phyloP scores from a whole-genome alignment of 2,888 invertebrate species.

The Osmoderma eremita region DNA sequence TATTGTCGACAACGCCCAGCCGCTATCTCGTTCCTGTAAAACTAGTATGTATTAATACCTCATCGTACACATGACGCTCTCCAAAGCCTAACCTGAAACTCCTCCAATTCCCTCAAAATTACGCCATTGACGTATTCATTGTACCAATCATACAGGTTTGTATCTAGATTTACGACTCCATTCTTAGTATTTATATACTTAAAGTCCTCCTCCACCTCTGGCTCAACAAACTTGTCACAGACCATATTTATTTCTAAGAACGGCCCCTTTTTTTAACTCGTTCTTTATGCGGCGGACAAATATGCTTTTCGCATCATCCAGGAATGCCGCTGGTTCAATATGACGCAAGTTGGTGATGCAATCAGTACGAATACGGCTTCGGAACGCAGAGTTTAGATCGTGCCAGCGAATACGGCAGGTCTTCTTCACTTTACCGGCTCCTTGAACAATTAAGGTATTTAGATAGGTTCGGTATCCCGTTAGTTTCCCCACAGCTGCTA shows the following conservation, averaged over 20 bases:
- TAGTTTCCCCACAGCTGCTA: not conserved
- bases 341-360: conserved; percentile 36
- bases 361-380: conserved; percentile 27
- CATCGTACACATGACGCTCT: not conserved
- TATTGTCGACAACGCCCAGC: conserved; percentile 48
- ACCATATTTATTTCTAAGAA: conserved; percentile 46
- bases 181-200: conserved; percentile 50
- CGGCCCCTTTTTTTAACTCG: conserved; percentile 41
- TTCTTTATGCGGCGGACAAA: conserved; percentile 42
- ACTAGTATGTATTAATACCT: not conserved
- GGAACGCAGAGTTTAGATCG: not conserved
- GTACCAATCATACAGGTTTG: conserved; percentile 47
- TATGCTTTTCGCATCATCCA: conserved; percentile 39
- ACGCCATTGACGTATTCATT: conserved; percentile 41
- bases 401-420: not conserved
- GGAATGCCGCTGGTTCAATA: conserved; percentile 42
- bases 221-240: conserved; percentile 45
- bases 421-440: not conserved
- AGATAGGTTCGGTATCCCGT: not conserved
- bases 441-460: not conserved
- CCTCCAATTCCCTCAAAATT: conserved; percentile 46
- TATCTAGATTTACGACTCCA: conserved; percentile 47
- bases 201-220: conserved; percentile 46
- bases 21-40: conserved; percentile 47
- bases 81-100: conserved; percentile 43